Evolutionary conservation across 2,113 vertebrate genomes (phyloP).

Genomic region (Odontesthes bonariensis): DNA sequence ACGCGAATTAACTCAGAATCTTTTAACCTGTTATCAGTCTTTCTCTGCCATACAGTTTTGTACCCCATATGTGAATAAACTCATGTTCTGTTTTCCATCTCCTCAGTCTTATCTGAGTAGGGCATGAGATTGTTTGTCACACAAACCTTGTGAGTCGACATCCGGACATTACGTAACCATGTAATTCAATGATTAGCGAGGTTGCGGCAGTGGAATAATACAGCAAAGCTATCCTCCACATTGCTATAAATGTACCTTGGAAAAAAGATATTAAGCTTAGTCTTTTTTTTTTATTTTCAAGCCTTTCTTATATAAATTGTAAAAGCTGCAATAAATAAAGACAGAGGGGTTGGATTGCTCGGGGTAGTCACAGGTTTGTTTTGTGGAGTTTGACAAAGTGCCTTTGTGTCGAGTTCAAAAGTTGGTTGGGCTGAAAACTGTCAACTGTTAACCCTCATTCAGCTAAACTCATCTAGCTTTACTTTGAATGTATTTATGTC

Average conservation of each 20-base stretch:
- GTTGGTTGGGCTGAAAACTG: background rate
- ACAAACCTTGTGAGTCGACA: slow-evolving; percentile 60
- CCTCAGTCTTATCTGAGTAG: slow-evolving; percentile 45
- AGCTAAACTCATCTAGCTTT: background rate
- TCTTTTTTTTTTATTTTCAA: background rate
- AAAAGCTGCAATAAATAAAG: background rate
- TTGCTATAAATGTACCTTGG: slow-evolving; percentile 4
- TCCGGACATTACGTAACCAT: slow-evolving; percentile 58
- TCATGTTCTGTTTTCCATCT: slow-evolving; percentile 35
- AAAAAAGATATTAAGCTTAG: background rate
- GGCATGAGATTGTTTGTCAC: slow-evolving; percentile 53
- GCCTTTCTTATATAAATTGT: background rate
- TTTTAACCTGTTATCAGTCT: background rate
- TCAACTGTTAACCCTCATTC: background rate
- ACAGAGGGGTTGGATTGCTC: background rate
- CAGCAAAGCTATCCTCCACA: slow-evolving; percentile 28
- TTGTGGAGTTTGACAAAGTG: background rate
- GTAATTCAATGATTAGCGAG: slow-evolving; percentile 59
- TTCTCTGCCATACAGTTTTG: background rate
- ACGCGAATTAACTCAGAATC: background rate
- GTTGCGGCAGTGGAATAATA: slow-evolving; percentile 41
- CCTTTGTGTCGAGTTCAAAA: background rate
- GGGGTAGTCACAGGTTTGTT: background rate
- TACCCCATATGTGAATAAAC: slow-evolving; percentile 4
- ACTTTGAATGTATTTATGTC: background rate